Percentiles rank a stretch among this genome's conserved stretches.
These are phyloP conservation scores for Cyanoderma ruficeps DNA, from an alignment of 2,113 vertebrate species.

Conservation along the genomic window DNA sequence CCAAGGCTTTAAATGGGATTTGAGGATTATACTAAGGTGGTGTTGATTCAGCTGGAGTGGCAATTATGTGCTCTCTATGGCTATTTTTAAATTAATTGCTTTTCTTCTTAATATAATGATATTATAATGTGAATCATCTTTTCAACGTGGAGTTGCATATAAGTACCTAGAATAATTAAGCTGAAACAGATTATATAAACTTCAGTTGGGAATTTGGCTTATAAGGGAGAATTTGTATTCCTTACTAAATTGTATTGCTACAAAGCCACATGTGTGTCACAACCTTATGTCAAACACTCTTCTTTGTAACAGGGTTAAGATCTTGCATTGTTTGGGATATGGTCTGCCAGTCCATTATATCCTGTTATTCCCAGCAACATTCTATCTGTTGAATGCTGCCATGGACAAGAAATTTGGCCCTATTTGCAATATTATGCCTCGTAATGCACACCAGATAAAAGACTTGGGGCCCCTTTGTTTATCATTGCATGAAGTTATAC, in stretches of 20 bases:
- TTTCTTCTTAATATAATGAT: background rate
- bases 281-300: background rate
- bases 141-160: background rate
- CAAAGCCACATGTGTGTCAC: background rate
- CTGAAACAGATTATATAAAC: background rate
- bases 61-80: background rate
- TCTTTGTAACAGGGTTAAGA: background rate
- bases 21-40: background rate
- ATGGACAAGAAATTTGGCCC: background rate
- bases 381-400: background rate
- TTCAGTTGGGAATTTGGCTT: background rate
- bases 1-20: background rate
- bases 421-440: background rate
- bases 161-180: background rate
- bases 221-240: background rate
- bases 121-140: background rate
- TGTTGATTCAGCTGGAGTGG: background rate
- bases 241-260: background rate
- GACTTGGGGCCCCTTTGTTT: background rate
- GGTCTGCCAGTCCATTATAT: background rate
- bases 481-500: accelerated
- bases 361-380: background rate
- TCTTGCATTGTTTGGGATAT: background rate
- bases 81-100: background rate
- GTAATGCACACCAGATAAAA: background rate